Conservation (phyloP, 2,888 invertebrate genomes). For the Listrodromus nycthemerus region DNA sequence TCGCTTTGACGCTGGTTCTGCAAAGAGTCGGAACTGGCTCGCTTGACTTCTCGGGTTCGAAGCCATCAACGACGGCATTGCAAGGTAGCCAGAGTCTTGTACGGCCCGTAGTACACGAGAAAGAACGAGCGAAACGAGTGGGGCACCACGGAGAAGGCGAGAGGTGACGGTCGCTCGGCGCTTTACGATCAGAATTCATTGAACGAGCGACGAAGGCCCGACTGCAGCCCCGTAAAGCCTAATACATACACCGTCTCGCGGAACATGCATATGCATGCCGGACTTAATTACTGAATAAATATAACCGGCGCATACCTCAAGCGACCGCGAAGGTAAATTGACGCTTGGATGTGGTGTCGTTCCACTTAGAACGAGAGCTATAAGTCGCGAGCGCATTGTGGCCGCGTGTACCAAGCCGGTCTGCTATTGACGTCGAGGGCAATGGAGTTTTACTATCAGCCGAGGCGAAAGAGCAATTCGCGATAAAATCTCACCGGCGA, state of each 20-base stretch:
- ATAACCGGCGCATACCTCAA: constrained; percentile 63
- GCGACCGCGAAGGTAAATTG: constrained; percentile 62
- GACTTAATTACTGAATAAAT: constrained; percentile 75
- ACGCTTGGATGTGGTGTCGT: constrained; percentile 52
- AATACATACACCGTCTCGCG: constrained; percentile 17
- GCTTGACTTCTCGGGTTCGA: constrained; percentile 42
- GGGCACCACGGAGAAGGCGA: constrained; percentile 25
- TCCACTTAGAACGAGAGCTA: constrained; percentile 53
- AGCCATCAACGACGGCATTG: constrained; percentile 65
- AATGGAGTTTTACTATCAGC: constrained; percentile 9
- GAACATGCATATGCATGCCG: constrained; percentile 72
- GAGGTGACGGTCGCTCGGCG: constrained; percentile 29
- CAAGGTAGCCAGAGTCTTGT: constrained; percentile 66
- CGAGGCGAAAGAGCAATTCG: constrained; percentile 60
- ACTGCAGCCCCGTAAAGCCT: constrained; percentile 44
- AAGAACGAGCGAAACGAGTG: constrained; percentile 20
- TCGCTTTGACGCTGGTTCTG: constrained; percentile 9
- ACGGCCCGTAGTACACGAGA: constrained; percentile 25
- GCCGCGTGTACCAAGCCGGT: not conserved
- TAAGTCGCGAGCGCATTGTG: not conserved
- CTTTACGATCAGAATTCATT: constrained; percentile 68
- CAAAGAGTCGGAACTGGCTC: constrained; percentile 15
- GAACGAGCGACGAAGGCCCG: constrained; percentile 51
- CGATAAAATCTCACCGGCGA: constrained; percentile 50
- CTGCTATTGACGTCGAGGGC: constrained; percentile 24